Evolutionary conservation across 2,113 vertebrate genomes (phyloP).

Genomic region (Micronycteris hirsuta): DNA sequence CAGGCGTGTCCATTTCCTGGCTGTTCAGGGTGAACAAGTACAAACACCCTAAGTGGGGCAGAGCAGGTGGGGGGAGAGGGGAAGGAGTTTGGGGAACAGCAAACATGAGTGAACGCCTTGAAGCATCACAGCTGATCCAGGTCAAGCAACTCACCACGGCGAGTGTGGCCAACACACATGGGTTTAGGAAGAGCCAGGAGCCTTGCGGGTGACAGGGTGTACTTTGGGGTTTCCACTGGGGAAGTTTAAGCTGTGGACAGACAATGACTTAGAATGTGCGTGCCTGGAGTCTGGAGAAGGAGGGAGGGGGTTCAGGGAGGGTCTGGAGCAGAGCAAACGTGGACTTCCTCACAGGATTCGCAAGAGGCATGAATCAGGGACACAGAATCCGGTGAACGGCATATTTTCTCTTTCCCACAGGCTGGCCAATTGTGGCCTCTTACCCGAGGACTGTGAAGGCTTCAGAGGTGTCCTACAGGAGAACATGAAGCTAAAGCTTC

Average conservation of each 20-base stretch:
- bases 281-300: not conserved
- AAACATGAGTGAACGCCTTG: not conserved
- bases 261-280: too few relatives aligned
- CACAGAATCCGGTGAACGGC: not conserved
- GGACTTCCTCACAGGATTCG: not conserved
- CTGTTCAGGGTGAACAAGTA: not conserved
- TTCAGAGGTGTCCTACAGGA: not conserved
- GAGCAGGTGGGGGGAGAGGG: not conserved
- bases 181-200: not conserved
- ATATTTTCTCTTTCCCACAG: not conserved
- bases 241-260: not conserved
- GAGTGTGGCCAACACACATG: not conserved
- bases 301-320: not conserved
- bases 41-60: not conserved
- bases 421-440: not conserved
- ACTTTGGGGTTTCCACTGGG: not conserved
- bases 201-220: rapidly evolving
- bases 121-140: not conserved
- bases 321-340: too few relatives aligned
- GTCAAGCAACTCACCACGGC: not conserved
- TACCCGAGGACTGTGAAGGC: not conserved
- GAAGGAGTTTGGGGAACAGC: not conserved
- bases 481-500: not conserved
- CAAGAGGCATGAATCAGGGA: not conserved
- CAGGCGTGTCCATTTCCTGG: not conserved